Percentiles rank a stretch among this genome's conserved stretches.
Conservation (phyloP, 2,888 invertebrate species). For the Platerodrilus igneus region DNA sequence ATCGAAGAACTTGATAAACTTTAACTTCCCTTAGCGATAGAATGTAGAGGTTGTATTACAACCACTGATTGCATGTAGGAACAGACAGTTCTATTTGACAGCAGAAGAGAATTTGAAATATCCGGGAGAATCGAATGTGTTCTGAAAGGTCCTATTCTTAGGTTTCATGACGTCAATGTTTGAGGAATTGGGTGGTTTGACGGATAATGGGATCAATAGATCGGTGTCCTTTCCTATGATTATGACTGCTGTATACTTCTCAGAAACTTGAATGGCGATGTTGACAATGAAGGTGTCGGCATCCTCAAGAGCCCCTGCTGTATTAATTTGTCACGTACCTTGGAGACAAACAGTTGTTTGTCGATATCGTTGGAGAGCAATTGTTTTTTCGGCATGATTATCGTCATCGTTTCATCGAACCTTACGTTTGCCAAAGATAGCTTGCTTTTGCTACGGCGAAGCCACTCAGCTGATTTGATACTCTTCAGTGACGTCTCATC, state of each 20-base stretch:
- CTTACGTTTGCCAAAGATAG: no score
- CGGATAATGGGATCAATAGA: slow-evolving; percentile 1
- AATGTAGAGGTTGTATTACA: no score
- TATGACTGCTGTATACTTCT: no score
- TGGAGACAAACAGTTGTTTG: neutral
- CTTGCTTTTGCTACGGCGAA: no score
- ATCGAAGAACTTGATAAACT: no score
- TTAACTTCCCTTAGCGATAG: no score
- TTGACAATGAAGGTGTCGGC: slow-evolving; percentile 5
- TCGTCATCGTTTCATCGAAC: neutral
- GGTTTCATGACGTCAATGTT: no score
- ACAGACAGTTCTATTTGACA: slow-evolving; percentile 1
- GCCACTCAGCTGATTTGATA: no score
- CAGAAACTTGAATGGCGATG: slow-evolving; percentile 7
- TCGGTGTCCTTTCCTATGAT: slow-evolving; percentile 2
- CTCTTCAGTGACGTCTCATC: no score
- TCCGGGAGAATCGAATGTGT: neutral
- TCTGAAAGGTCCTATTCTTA: neutral
- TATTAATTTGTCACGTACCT: slow-evolving; percentile 1
- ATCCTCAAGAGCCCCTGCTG: neutral
- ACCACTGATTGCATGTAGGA: no score
- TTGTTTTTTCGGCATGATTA: neutral
- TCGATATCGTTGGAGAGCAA: neutral
- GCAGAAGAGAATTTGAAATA: slow-evolving; percentile 2
- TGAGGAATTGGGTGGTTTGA: neutral